Percentiles rank a stretch among this genome's conserved stretches.
These are phyloP conservation scores for Sturnira hondurensis DNA, from an alignment of 2,113 vertebrate species.

Conservation along the genomic window DNA sequence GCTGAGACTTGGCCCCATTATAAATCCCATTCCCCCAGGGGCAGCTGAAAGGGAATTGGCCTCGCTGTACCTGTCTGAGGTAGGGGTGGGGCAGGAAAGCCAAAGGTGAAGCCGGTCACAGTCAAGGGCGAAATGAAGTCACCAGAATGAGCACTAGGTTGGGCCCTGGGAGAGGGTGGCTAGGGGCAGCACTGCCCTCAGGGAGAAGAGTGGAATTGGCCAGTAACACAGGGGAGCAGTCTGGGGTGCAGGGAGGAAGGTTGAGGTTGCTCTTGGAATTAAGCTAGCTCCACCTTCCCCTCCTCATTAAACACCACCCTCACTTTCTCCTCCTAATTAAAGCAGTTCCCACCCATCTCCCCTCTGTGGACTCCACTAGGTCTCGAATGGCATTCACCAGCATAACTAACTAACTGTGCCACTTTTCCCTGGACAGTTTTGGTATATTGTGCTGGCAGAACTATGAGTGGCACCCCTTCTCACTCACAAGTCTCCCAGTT, in stretches of 20 bases:
- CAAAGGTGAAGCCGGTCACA: constrained; percentile 23
- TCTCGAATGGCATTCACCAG: neutral
- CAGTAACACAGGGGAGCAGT: neutral
- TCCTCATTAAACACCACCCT: neutral
- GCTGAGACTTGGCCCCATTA: neutral
- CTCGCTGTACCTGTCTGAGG: neutral
- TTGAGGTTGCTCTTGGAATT: neutral
- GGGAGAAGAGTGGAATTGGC: neutral
- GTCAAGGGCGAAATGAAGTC: constrained; percentile 37
- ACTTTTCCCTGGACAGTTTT: neutral
- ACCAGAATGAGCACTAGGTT: neutral
- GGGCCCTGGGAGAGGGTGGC: neutral
- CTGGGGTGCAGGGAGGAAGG: neutral
- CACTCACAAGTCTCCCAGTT: neutral
- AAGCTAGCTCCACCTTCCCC: neutral
- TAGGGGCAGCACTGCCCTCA: neutral
- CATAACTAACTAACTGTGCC: neutral
- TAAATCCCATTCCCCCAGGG: neutral
- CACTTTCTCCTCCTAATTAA: neutral
- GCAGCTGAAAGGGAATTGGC: constrained; percentile 15
- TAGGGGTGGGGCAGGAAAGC: neutral
- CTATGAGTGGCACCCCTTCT: neutral
- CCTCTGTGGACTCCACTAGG: neutral
- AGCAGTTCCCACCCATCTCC: neutral
- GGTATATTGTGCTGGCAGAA: neutral